Conservation (phyloP, 2,888 invertebrate species). For the Mesorhabditis spiculigera region DNA sequence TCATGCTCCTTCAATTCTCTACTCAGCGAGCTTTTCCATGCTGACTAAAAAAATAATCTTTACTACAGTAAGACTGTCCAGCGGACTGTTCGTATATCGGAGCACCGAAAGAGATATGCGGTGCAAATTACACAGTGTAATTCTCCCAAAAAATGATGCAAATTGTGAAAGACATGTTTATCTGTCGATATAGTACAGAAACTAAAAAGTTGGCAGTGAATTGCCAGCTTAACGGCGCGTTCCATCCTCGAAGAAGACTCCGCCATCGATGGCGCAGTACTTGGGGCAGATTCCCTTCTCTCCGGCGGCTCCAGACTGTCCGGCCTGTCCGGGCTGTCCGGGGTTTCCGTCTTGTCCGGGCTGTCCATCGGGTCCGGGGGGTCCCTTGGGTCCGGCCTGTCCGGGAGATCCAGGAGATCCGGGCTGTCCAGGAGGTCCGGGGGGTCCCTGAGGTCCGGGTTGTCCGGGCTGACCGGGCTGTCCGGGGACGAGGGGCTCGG, state of each 20-base stretch:
- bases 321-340: slow-evolving; percentile 33
- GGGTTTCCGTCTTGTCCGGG: slow-evolving; percentile 27
- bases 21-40: too few relatives aligned
- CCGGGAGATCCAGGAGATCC: slow-evolving; percentile 28
- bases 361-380: slow-evolving; percentile 27
- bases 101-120: too few relatives aligned
- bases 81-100: too few relatives aligned
- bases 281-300: slow-evolving; percentile 41
- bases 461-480: too few relatives aligned
- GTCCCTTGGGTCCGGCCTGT: slow-evolving; percentile 29
- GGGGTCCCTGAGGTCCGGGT: slow-evolving; percentile 35
- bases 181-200: too few relatives aligned
- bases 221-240: slow-evolving; percentile 12
- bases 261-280: slow-evolving; percentile 44
- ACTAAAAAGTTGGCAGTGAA: too few relatives aligned
- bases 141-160: too few relatives aligned
- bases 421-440: slow-evolving; percentile 30
- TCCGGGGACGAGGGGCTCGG: slow-evolving; percentile 27
- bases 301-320: slow-evolving; percentile 33
- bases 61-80: too few relatives aligned
- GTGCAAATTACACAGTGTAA: too few relatives aligned
- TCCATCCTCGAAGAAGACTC: slow-evolving; percentile 48
- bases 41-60: too few relatives aligned
- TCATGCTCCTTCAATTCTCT: too few relatives aligned
- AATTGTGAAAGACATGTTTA: too few relatives aligned